Base-by-base conservation (phyloP, 2,797 vertebrate species). In the Poeciliopsis turneri region DNA sequence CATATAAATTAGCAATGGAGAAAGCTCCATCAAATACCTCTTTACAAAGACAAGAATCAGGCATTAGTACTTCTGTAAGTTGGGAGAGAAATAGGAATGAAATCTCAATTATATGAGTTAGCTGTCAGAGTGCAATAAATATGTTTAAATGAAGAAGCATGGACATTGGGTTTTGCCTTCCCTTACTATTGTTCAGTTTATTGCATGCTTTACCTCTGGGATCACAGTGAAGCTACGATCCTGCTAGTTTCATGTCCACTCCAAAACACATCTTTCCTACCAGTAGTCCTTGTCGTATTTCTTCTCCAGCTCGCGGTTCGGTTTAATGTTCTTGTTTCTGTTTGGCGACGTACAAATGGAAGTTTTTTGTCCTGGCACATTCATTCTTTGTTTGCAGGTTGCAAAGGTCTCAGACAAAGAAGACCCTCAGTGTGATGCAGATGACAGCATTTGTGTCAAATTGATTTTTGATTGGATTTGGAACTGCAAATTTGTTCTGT, bases 1-100 rank as follows among this genome's bases (percentile, higher is more conserved):
- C 78, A 87, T 28, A 81, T 92, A 80, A 89, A 89, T 83, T 89
- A 53, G 80, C 85, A 89, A 81, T 89, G 87, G 88, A 55, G 92
- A 87, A 87, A 86, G 83, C 88, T 86, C 83, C 90, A 89, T 90
- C 68, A 92, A 90, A 89, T 87, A 25, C 36, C 36, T 11, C 64
- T 79, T 86, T 73, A 76, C 69, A 80, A 72, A 55, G 74, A 82
- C 78, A 64, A 78, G 39, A 49, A 86, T 84, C 72, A 83, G 82
- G 80, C 49, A 74, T 85, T 82, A 77, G 78, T 51, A 72, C 45
- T 39, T 33, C 10, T 30, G 16, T 28, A 71, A 59, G 47, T 66
- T 53, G 20, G 25, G 16, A 39, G 45, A 39, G 5, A 39, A 69
- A 1, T 76, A 4, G 23, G 10, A 71, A 55, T 4, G 7, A n/a